These are phyloP conservation scores for Cyanoderma ruficeps DNA, from an alignment of 2,113 vertebrate species.

Conservation along the genomic window DNA sequence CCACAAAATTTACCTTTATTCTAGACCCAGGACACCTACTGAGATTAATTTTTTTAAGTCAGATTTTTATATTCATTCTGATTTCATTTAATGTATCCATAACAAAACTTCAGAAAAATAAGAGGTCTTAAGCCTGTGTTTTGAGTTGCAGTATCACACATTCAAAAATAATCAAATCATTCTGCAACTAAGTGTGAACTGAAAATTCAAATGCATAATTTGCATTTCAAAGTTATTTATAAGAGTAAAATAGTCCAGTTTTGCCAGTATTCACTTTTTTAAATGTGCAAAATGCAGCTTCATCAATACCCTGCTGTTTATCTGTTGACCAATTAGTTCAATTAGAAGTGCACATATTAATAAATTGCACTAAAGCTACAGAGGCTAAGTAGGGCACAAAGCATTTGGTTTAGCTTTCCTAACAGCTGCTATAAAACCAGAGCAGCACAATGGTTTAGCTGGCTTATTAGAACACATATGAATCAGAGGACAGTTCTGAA, in stretches of 20 bases:
- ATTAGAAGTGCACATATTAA: constrained; percentile 31
- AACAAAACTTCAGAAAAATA: background rate
- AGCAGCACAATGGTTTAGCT: background rate
- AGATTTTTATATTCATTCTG: background rate
- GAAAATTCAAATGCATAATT: background rate
- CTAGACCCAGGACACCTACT: background rate
- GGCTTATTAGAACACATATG: background rate
- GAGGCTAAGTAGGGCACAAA: background rate
- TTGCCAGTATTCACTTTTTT: background rate
- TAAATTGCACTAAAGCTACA: constrained; percentile 13
- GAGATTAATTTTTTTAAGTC: background rate
- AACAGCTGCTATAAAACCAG: background rate
- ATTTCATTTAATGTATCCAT: background rate
- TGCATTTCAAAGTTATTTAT: constrained; percentile 13
- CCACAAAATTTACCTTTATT: background rate
- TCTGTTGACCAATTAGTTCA: constrained; percentile 30
- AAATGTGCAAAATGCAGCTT: background rate
- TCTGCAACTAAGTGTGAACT: constrained; percentile 19
- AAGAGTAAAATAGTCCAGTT: constrained; percentile 21
- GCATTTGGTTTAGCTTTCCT: background rate
- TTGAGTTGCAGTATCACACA: background rate
- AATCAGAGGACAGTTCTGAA: background rate
- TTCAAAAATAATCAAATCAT: constrained; percentile 19
- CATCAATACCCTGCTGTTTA: background rate
- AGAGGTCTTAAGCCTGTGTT: background rate